These are phyloP conservation scores for Chironomus tepperi DNA, from an alignment of 1,140 invertebrate genomes.

Conservation along the genomic window DNA sequence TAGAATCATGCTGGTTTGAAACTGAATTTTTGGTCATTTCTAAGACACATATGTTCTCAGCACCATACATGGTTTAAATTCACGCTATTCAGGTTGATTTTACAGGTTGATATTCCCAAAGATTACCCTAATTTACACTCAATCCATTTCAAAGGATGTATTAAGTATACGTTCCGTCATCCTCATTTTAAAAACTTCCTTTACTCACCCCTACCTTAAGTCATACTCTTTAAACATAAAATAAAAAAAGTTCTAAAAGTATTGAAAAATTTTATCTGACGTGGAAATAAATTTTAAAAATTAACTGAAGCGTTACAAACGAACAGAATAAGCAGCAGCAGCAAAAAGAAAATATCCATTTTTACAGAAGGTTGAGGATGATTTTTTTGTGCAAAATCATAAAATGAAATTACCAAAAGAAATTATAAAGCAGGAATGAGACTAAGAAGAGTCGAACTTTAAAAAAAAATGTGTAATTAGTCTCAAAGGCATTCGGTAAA, in stretches of 20 bases:
- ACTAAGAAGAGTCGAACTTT: no score
- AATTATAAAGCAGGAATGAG: no score
- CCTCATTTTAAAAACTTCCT: neutral
- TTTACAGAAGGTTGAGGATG: slow-evolving; percentile 5
- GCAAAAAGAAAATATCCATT: neutral
- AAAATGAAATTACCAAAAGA: no score
- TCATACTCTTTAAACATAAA: neutral
- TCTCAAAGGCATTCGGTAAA: no score
- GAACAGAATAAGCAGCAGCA: slow-evolving; percentile 2
- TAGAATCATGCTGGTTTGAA: no score
- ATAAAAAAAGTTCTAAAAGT: neutral
- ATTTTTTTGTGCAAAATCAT: neutral
- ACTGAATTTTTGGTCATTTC: no score
- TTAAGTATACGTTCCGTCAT: neutral
- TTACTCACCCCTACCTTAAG: neutral
- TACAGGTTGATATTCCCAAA: no score
- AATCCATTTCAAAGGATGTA: neutral
- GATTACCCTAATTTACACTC: no score
- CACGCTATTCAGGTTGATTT: no score
- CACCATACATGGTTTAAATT: no score
- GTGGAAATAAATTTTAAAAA: slow-evolving; percentile 6
- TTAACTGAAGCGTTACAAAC: neutral
- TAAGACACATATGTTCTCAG: no score
- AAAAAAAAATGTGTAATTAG: no score
- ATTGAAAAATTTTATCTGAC: neutral